phyloP scores from a whole-genome alignment of 2,113 vertebrate genomes.

The Callospermophilus lateralis region DNA sequence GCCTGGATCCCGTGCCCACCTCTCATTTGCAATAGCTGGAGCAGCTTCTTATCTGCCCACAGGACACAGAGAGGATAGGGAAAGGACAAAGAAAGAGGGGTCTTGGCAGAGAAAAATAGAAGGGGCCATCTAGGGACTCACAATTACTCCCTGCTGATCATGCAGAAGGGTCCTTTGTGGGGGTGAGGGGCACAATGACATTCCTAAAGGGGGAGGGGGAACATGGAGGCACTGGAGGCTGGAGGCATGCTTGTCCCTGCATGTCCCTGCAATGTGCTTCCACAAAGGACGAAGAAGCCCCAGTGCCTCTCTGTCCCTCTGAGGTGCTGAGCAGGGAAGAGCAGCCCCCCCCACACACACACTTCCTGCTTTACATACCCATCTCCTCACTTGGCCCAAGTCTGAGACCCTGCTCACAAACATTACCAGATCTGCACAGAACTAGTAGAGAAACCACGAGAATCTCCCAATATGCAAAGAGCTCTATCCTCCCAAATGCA shows the following conservation, averaged over 20 bases:
- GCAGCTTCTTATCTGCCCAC: not conserved
- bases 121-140: not conserved
- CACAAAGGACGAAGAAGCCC: too few relatives aligned
- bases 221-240: rapidly evolving
- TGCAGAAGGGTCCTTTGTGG: not conserved
- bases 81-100: not conserved
- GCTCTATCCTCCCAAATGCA: not conserved
- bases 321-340: not conserved
- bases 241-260: not conserved
- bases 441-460: not conserved
- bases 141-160: not conserved
- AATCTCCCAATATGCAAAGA: rapidly evolving
- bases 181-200: not conserved
- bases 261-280: not conserved
- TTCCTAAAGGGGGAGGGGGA: not conserved
- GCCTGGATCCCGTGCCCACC: not conserved
- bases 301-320: not conserved
- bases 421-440: not conserved
- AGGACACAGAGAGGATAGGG: not conserved
- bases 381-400: not conserved
- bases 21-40: not conserved
- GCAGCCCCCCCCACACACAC: too few relatives aligned
- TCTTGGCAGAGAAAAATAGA: not conserved
- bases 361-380: too few relatives aligned
- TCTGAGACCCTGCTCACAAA: not conserved